Base-by-base conservation (phyloP, 2,797 vertebrate genomes). In the Coracias cyanogaster region DNA sequence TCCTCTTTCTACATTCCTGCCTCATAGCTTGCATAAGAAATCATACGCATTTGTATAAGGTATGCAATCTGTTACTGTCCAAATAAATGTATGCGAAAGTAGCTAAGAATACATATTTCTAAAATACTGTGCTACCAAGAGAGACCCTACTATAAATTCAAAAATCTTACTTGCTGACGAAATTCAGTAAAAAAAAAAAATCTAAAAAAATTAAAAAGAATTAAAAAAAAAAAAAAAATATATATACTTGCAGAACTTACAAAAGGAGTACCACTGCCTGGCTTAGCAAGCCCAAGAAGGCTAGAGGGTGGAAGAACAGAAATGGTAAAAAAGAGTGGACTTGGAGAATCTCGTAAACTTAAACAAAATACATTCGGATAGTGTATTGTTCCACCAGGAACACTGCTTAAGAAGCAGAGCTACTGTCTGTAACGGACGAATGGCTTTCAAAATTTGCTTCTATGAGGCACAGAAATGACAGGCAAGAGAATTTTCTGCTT, bases 401-500 rank as follows among this genome's bases (percentile, higher is more conserved):
- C 21, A 11, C 45, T 88, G 74, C 65, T 89, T 83, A 87, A 83
- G 58, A 65, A 73, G 54, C 52, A 61, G 57, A 89, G 67, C 49
- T 82, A 39, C 43, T 79, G 39, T n/a, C 73, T 62, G n/a, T 61
- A 85, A 90, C 1, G 2, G 71, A 90, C 93, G 46, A 82, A 91
- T 31, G 46, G 67, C 61, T 52, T 91, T 94, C 45, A 81, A 72
- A 88, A 77, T 58, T 74, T 86, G 69, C 64, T 94, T 94, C 66
- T 82, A 13, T 57, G 72, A 91, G 65, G 80, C 78, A 90, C 43
- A 88, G 37, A 80, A 89, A 60, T 41, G 46, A 76, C 64, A 82
- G 71, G 82, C 52, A 87, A 83, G 41, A 71, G 46, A 88, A 92
- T 93, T 90, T 93, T 95, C 90, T 86, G 54, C 87, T 94, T 93